Base-by-base conservation (phyloP, 2,113 vertebrate genomes). In the Nothoprocta pentlandii region DNA sequence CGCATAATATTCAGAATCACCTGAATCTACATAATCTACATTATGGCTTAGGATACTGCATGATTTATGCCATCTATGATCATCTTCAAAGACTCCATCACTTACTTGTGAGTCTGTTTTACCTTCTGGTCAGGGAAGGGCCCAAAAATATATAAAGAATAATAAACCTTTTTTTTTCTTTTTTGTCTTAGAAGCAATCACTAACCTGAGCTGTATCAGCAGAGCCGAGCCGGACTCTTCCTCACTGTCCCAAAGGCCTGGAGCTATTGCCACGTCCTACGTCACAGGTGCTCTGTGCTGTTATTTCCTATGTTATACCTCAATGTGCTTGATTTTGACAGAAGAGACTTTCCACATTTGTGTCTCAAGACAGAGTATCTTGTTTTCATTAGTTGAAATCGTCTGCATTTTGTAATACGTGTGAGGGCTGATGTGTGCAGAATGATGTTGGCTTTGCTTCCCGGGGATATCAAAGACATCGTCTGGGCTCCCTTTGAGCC, bases 51-150 rank as follows among this genome's bases (percentile, higher is more conserved):
- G 79, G 80, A 90, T 42, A 36, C 42, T 34, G 39, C n/a, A 32
- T 91, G 87, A 87, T 96, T 96, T 91, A 90, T 90, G 86, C 69
- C 26, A 32, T 36, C 76, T 39, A 10, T 87, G 83, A 62, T 49
- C 79, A 30, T 66, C 61, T 80, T 74, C 64, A 90, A 77, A 89
- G 36, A 17, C 23, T 76, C 69, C 82, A 85, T 91, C 16, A 44
- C 85, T 91, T 86, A 76, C 87, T 93, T 85, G 58, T 87, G 68
- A 80, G 41, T 66, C 36, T 77, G 34, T 79, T 70, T 49, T 39
- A n/a, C 36, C 63, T 75, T 56, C 47, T 69, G 34, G 13, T 36
- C 58, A 69, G 84, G 71, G 84, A 87, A 94, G 47, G 83, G 44
- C 84, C 61, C 26, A 39, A 39, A 28, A 78, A 79, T 4, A 14